Base-by-base conservation (phyloP, 2,888 invertebrate species). In the Craniophora ligustri region DNA sequence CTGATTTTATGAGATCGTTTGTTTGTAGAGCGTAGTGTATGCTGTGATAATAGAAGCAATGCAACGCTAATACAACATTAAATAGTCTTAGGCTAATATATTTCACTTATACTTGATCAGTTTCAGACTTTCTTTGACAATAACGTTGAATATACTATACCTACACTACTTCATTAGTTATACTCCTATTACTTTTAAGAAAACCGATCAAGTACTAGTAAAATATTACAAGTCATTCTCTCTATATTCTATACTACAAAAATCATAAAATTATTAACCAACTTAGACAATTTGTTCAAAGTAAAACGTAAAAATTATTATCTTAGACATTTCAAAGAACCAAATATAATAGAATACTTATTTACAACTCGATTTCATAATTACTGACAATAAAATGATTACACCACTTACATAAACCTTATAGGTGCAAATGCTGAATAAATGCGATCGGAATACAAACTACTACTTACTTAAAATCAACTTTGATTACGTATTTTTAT, bases 391-490 rank as follows among this genome's bases (percentile, higher is more conserved):
- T 21, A 21, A 35, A 10, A 19, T 51, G 11, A 19, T 32, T 48
- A 21, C 13, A 2, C 13, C 2, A 26, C 44, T 40, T 49, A 44
- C 19, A 21, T 34, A 30, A 35, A 56, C 44, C 53, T 38, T 19
- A 41, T 15, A 30, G 15, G 39, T 34, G 38, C 48, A 66, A 69
- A 70, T 70, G 65, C 59, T 55, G 32, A 69, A 44, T 64, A 68
- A 68, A 64, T 72, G 59, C 72, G 61, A 64, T 28, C 26, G 30
- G 50, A 40, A 47, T 42, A 41, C 30, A 38, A 47, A 13, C 13
- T 49, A 13, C 13, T 49, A 46, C 14, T 7, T 40, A 30, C 13
- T 21, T 36, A 36, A 26, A 39, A 15, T 36, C 23, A 16, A 34
- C 26, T 8, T 26, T 47, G 7, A 18, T 23, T 39, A 41, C 15